Base-by-base conservation (phyloP, 2,888 invertebrate genomes). In the Luperina testacea region DNA sequence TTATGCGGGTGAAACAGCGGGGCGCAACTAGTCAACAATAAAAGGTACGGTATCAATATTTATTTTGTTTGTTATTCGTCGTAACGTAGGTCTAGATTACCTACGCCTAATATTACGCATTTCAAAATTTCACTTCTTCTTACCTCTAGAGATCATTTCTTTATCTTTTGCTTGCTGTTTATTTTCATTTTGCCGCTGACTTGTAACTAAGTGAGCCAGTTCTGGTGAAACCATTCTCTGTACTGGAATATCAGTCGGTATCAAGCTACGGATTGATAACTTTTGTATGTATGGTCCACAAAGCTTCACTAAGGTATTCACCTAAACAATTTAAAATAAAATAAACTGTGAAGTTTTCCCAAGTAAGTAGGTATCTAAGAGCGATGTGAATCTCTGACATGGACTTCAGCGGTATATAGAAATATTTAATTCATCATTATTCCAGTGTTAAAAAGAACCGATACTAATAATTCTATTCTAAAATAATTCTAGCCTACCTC, bases 211-310 rank as follows among this genome's bases (percentile, higher is more conserved):
- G 84, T 96, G 95, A 68, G 93, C 94, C 94, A 97, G 95, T 93
- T 96, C 97, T 63, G 97, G 96, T 63, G 96, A 96, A 75, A 94
- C 94, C 73, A 92, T 95, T 90, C 96, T 93, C 88, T 95, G 95
- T 24, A 94, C 90, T 65, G 95, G 95, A 85, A 96, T 93, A 85
- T 97, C 97, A 32, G 94, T 90, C 3, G 97, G 97, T 73, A 96
- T 88, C 76, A 97, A 91, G 87, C 96, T 97, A 88, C 94, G 91
- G 63, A 97, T 95, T 2, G 92, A 92, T 70, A 97, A 86, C 42
- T 93, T 92, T 88, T 95, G 93, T 75, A 97, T 95, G 81, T 94
- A 97, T 6, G 96, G 95, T 0, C 96, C 95, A 88, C 97, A 97
- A 48, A 97, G 90, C 78, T 95, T 95, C 2, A 97, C 97, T 75